Evolutionary conservation across 2,113 vertebrate species (phyloP).

Genomic region (Thamnaconus septentrionalis): DNA sequence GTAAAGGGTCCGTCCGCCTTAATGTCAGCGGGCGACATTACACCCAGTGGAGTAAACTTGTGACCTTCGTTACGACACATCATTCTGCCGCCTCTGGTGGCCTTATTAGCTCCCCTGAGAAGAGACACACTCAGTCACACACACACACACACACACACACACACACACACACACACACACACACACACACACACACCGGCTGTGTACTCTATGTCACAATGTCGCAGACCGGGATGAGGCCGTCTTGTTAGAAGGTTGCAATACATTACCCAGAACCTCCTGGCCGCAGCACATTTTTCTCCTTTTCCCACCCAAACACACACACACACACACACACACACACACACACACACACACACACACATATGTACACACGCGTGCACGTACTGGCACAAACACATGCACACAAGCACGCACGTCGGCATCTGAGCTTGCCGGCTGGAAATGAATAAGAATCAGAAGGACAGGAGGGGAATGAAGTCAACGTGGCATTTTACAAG

Average conservation of each 20-base stretch:
- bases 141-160: constrained; percentile 6
- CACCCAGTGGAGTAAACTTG: constrained; percentile 45
- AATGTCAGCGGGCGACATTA: constrained; percentile 60
- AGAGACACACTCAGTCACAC: constrained; percentile 20
- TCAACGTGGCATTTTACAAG: constrained; percentile 66
- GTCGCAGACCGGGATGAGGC: constrained; percentile 31
- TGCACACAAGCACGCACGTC: background rate
- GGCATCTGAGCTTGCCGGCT: constrained; percentile 14
- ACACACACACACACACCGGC: constrained; percentile 1
- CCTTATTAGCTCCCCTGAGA: constrained; percentile 59
- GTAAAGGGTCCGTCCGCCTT: constrained; percentile 51
- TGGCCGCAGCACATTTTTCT: constrained; percentile 36
- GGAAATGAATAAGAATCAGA: constrained; percentile 50
- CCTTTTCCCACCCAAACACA: constrained; percentile 7
- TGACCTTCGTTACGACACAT: constrained; percentile 63
- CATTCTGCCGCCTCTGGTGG: constrained; percentile 42
- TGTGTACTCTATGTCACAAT: constrained; percentile 32
- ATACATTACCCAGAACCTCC: constrained; percentile 27
- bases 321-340: constrained; percentile 9
- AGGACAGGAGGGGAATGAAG: constrained; percentile 46
- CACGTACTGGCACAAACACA: constrained; percentile 1
- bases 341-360: background rate
- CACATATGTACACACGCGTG: constrained; percentile 2
- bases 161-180: constrained; percentile 7
- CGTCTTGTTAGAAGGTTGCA: constrained; percentile 48